phyloP scores from a whole-genome alignment of 2,113 vertebrate genomes.

The Sinocyclocheilus anshuiensis region DNA sequence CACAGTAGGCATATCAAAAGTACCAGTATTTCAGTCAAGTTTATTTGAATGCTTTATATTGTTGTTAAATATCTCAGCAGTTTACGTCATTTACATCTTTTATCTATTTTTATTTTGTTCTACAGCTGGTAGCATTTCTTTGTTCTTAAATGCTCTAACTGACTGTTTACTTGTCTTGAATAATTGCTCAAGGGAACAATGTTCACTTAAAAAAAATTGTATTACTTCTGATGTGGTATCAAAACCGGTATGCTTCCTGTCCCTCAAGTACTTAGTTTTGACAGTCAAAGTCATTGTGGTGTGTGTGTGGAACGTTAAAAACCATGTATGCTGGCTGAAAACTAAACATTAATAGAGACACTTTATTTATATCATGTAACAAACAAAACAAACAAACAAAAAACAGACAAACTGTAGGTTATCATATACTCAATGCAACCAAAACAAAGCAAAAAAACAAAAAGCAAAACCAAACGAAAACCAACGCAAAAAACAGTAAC shows the following conservation, averaged over 20 bases:
- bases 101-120: neutral
- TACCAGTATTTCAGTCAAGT: neutral
- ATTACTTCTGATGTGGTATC: neutral
- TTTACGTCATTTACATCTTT: neutral
- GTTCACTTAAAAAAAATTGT: neutral
- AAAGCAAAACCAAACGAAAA: no score
- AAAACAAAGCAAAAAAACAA: no score
- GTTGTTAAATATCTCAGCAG: neutral
- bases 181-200: neutral
- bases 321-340: no score
- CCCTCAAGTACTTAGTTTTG: neutral
- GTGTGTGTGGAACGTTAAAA: no score
- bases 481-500: no score
- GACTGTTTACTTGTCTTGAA: neutral
- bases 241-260: neutral
- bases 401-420: neutral
- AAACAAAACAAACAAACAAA: no score
- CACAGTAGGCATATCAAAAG: neutral
- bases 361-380: no score
- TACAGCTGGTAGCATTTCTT: neutral
- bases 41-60: neutral
- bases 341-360: no score
- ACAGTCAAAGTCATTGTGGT: neutral
- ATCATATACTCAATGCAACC: neutral
- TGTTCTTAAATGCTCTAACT: neutral